These are phyloP conservation scores for Eciton burchellii DNA, from an alignment of 1,140 invertebrate species.

Conservation along the genomic window DNA sequence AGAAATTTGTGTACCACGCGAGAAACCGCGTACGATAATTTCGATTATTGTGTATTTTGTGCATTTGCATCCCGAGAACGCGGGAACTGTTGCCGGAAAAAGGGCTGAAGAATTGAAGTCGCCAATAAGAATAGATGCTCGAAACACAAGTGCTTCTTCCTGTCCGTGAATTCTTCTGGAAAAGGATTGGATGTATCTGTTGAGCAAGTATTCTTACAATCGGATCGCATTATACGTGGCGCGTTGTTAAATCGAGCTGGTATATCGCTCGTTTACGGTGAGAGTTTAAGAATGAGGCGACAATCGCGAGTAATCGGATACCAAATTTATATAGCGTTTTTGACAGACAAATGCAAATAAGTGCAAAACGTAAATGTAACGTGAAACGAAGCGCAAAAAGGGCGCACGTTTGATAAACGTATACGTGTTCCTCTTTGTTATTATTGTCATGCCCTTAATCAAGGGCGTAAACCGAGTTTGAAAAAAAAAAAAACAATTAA, in stretches of 20 bases:
- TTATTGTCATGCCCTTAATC: neutral
- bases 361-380: neutral
- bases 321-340: constrained; percentile 14
- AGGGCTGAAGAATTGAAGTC: neutral
- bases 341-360: neutral
- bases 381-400: neutral
- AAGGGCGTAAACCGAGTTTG: constrained; percentile 23
- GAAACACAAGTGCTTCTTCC: neutral
- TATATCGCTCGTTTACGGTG: no score
- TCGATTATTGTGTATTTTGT: constrained; percentile 4
- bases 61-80: no score
- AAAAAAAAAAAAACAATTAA: constrained; percentile 54
- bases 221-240: neutral
- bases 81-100: neutral
- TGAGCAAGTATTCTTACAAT: neutral
- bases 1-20: neutral
- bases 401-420: no score
- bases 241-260: neutral
- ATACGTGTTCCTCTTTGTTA: constrained; percentile 12
- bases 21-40: neutral
- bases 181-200: neutral
- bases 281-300: neutral
- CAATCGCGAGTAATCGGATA: neutral
- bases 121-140: neutral
- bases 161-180: neutral